Conservation (phyloP, 2,888 invertebrate species). For the Julus scanicus region DNA sequence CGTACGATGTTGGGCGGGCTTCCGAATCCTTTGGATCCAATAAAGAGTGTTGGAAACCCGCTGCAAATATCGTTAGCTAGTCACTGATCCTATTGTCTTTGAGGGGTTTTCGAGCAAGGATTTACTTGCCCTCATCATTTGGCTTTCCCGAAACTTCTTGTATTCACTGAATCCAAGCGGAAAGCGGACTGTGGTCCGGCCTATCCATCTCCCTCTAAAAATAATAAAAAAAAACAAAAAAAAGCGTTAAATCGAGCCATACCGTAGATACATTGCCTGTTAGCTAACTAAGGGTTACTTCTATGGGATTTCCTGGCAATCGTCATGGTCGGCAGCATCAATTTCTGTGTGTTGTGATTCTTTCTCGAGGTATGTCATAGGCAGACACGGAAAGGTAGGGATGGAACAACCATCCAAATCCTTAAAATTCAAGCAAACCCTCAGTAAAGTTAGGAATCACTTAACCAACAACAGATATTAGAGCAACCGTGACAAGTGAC, state of each 20-base stretch:
- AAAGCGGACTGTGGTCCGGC: not conserved
- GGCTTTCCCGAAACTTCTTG: not conserved
- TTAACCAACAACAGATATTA: not conserved
- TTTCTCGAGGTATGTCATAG: not conserved
- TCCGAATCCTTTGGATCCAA: slow-evolving; percentile 19
- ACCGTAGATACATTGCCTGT: not conserved
- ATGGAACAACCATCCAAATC: slow-evolving; percentile 26
- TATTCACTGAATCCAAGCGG: not conserved
- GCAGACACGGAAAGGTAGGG: slow-evolving; percentile 10
- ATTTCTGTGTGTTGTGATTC: not conserved
- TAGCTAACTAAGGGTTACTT: slow-evolving; percentile 33
- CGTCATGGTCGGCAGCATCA: not conserved
- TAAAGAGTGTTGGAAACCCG: slow-evolving; percentile 26
- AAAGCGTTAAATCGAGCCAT: not conserved
- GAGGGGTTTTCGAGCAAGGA: slow-evolving; percentile 33
- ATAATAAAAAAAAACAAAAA: not conserved
- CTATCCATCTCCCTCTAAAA: slow-evolving; percentile 33
- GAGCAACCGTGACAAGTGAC: not conserved
- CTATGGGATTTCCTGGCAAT: slow-evolving; percentile 24
- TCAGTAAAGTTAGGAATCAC: not conserved
- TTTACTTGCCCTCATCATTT: not conserved
- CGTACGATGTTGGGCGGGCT: not conserved
- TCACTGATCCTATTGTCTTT: not conserved
- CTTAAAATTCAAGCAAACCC: slow-evolving; percentile 33
- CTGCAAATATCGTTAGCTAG: not conserved